These are phyloP conservation scores for Tragelaphus imberbis DNA, from an alignment of 2,113 vertebrate genomes.

Conservation along the genomic window DNA sequence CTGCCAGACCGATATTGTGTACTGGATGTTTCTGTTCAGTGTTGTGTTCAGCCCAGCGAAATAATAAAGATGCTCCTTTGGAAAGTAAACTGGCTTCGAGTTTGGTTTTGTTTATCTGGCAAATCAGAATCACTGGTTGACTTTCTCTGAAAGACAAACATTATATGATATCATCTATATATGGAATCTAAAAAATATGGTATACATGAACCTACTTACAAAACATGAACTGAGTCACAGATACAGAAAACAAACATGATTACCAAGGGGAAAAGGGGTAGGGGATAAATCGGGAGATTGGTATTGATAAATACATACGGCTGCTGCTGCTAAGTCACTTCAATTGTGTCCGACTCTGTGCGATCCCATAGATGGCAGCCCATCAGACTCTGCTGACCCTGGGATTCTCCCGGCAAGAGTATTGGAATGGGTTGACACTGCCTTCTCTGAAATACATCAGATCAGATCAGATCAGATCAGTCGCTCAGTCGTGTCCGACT, in stretches of 20 bases:
- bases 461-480: too few relatives aligned
- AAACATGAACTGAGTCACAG: neutral
- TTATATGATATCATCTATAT: neutral
- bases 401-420: too few relatives aligned
- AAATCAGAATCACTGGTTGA: neutral
- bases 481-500: too few relatives aligned
- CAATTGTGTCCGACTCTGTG: too few relatives aligned
- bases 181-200: neutral
- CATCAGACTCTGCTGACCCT: too few relatives aligned
- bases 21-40: neutral
- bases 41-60: neutral
- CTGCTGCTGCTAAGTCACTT: too few relatives aligned
- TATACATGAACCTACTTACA: neutral
- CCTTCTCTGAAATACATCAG: neutral
- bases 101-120: constrained; percentile 2
- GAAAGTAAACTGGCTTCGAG: neutral
- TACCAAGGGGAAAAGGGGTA: neutral
- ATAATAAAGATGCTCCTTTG: constrained; percentile 49
- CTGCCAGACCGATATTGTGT: neutral
- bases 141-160: neutral
- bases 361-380: too few relatives aligned
- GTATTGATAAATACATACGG: neutral
- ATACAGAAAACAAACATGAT: neutral
- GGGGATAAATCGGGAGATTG: neutral
- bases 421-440: too few relatives aligned